Evolutionary conservation across 2,113 vertebrate genomes (phyloP).

Genomic region (Heterochromis multidens): DNA sequence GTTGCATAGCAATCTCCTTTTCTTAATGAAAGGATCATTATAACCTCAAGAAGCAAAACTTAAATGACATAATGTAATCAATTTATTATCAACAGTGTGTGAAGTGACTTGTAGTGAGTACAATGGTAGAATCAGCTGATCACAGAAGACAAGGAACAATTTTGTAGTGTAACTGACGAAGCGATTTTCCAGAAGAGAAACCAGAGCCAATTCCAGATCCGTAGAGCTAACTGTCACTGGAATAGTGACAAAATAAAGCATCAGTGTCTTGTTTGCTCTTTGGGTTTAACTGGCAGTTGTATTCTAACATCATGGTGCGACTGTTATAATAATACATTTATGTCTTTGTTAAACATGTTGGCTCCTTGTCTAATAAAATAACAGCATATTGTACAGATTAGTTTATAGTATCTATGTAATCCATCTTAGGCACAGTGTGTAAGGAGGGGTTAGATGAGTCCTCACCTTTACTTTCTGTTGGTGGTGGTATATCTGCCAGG

Average conservation of each 20-base stretch:
- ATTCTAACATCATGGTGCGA: background rate
- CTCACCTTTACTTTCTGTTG: conserved; percentile 99
- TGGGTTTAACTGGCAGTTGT: background rate
- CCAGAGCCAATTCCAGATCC: background rate
- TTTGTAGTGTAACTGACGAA: background rate
- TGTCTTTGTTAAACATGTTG: too few species aligned
- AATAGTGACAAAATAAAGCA: too few species aligned
- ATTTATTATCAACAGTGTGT: background rate
- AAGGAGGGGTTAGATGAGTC: conserved; percentile 38
- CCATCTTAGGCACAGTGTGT: background rate
- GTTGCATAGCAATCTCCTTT: background rate
- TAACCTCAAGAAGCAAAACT: background rate
- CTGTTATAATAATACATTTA: too few species aligned
- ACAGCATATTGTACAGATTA: background rate
- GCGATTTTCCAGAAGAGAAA: background rate
- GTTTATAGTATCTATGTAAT: background rate
- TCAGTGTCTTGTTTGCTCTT: background rate
- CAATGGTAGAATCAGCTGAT: background rate
- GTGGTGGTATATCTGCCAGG: conserved; percentile 98
- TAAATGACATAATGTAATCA: background rate
- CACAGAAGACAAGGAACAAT: rapidly evolving
- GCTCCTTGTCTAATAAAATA: too few species aligned
- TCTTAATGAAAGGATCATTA: background rate
- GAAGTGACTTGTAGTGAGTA: background rate
- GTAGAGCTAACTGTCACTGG: background rate